A percentile compares a stretch with the other conserved stretches of the same genome.
Conservation (phyloP, 2,797 vertebrate genomes). For the Enteromius mattozi region DNA sequence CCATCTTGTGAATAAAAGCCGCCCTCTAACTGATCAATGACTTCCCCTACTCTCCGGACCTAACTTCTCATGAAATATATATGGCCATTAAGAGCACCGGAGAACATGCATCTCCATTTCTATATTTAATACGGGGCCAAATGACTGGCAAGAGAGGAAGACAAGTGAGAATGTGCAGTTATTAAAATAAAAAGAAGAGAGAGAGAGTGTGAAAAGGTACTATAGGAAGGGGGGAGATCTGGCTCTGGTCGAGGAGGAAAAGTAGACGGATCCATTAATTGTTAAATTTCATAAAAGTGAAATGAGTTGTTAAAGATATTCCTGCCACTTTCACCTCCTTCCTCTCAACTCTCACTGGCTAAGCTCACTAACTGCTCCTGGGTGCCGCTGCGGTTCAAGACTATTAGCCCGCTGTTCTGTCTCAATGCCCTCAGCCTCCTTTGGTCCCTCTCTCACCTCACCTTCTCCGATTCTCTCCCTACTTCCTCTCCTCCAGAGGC, state of each 20-base stretch:
- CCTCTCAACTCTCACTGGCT: constrained; percentile 40
- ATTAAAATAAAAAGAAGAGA: constrained; percentile 69
- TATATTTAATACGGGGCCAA: constrained; percentile 73
- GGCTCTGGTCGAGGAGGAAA: constrained; percentile 72
- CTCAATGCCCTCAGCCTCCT: constrained; percentile 53
- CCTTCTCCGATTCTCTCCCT: constrained; percentile 62
- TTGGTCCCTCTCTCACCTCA: constrained; percentile 46
- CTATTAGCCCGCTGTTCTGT: constrained; percentile 67
- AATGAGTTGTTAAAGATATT: constrained; percentile 83
- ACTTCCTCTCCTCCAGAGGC: constrained; percentile 66
- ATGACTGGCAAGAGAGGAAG: constrained; percentile 63
- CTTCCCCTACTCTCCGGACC: constrained; percentile 69
- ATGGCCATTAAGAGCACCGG: constrained; percentile 74
- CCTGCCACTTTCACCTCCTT: constrained; percentile 64
- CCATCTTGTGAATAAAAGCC: constrained; percentile 56
- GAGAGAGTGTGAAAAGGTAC: constrained; percentile 58
- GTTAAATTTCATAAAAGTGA: constrained; percentile 86
- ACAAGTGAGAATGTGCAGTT: constrained; percentile 53
- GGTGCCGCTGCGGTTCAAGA: constrained; percentile 57
- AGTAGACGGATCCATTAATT: constrained; percentile 76
- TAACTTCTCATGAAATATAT: constrained; percentile 81
- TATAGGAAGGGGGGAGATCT: constrained; percentile 49
- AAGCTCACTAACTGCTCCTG: constrained; percentile 58
- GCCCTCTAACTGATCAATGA: constrained; percentile 74
- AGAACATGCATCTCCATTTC: constrained; percentile 76